These are phyloP conservation scores for Philereme transversata DNA, from an alignment of 2,888 invertebrate species.

Conservation along the genomic window DNA sequence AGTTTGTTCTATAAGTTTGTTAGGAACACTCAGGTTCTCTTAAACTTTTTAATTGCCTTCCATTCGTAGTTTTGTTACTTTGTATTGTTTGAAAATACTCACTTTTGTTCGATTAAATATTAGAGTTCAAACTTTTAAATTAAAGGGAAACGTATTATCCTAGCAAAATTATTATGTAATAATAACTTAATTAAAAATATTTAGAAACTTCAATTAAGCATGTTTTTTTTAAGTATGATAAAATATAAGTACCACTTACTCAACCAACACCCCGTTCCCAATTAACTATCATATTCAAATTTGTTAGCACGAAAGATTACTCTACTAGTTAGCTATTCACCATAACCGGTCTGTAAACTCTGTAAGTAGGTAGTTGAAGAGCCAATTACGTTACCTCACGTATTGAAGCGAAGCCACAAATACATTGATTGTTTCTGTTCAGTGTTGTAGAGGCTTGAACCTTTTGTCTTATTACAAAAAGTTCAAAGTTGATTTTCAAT, in stretches of 20 bases:
- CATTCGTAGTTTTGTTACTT: constrained; percentile 27
- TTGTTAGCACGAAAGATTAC: not conserved
- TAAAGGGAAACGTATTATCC: too few species aligned
- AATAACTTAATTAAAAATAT: too few species aligned
- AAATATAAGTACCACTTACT: too few species aligned
- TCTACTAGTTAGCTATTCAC: constrained; percentile 9
- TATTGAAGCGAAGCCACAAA: constrained; percentile 35
- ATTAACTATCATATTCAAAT: too few species aligned
- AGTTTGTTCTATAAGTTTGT: constrained; percentile 65
- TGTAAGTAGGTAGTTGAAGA: constrained; percentile 21
- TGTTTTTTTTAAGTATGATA: too few species aligned
- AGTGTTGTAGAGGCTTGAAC: constrained; percentile 29
- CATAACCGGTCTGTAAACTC: constrained; percentile 22
- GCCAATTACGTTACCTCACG: constrained; percentile 36
- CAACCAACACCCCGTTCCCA: too few species aligned
- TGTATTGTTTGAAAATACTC: constrained; percentile 5
- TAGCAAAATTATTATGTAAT: too few species aligned
- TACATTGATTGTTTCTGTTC: constrained; percentile 34
- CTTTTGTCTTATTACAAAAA: not conserved
- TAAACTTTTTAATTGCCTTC: constrained; percentile 46
- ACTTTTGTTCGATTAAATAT: not conserved
- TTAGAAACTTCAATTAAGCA: too few species aligned
- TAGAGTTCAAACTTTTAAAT: not conserved
- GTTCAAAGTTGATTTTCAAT: too few species aligned
- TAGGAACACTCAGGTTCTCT: constrained; percentile 51